Base-by-base conservation (phyloP, 2,797 vertebrate species). In the Bovichtus variegatus region DNA sequence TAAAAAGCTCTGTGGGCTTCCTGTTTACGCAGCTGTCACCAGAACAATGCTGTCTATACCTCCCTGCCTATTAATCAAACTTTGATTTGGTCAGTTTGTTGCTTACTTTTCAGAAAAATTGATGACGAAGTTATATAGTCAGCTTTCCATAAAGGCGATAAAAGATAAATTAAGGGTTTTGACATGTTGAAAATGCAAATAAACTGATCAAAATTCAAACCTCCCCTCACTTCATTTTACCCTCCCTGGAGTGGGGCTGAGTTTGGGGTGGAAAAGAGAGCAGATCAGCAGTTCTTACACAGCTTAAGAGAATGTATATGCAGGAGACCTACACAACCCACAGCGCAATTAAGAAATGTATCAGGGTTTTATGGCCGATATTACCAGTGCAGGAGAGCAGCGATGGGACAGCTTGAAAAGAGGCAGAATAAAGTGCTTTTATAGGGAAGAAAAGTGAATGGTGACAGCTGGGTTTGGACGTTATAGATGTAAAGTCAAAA, bases 141-240 rank as follows among this genome's bases (percentile, higher is more conserved):
- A 61, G 78, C 78, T 82, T 76, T 61, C 80, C 63, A 83, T 84
- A 84, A 88, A 88, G 78, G 64, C 82, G 13, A 88, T 90, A 80
- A 90, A 82, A 89, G 83, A 88, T 91, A 89, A 90, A 92, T 91
- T 78, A 91, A 77, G 82, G 70, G 51, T 84, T 90, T 78, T 84
- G 84, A 89, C 88, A 78, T 82, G 91, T 66, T 21, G 72, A 55
- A 80, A 87, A 91, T 89, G 87, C 81, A 91, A 93, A 93, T 92
- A 82, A 78, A 90, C 84, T 85, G 61, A 85, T 92, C 88, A 90
- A 89, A 86, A 93, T 93, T 84, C 87, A 68, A 74, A 75, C 71
- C 71, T 69, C 27, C 40, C 46, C 68, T 67, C 47, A 41, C 29
- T 63, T 55, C 49, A 62, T 71, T 43, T 71, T 46, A 31, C 16